Base-by-base conservation (phyloP, 1,140 invertebrate genomes). In the Phymorhynchus buccinoides region DNA sequence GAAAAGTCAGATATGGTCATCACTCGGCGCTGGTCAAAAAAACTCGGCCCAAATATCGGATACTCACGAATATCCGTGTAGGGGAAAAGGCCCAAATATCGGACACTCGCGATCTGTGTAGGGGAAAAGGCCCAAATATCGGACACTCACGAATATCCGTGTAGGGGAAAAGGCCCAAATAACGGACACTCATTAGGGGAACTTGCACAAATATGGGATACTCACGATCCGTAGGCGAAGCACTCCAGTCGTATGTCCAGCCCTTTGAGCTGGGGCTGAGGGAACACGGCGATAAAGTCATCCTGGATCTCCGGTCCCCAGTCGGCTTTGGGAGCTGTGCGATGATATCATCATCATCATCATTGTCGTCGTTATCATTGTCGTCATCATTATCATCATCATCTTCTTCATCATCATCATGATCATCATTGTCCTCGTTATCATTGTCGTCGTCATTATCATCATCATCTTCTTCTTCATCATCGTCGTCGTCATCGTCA, bases 281-380 rank as follows among this genome's bases (percentile, higher is more conserved):
- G 98, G 89, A 98, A 99, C 3, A 96, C 96, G 94, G 98, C 98
- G 0, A 98, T 98, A 90, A 99, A 99, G 90, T 97, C 97, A 91
- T 98, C 98, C 14, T 97, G 96, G 91, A 99, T 92, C 7, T 84
- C 44, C 1, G 91, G 91, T 6, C 90, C 90, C 89, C 89, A 91
- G 44, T 90, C 88, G 1, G 87, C 85, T n/a, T 86, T 88, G 22
- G 90, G 86, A 32, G 84, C 86, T 87, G 83, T 68, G 18, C 9
- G 16, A n/a, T n/a, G n/a, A n/a, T n/a, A n/a, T 80, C 85, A 86
- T 79, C 82, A 79, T 78, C 82, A 84, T 84, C 85, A 86, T 84
- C 82, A 80, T 84, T 81, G 84, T 78, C 85, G 84, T 78, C 81
- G 83, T 80, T 73, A 86, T 79, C 82, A 84, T 78, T 44, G 83